Base-by-base conservation (phyloP, 1,140 invertebrate genomes). In the Lamellibrachia luymesi region DNA sequence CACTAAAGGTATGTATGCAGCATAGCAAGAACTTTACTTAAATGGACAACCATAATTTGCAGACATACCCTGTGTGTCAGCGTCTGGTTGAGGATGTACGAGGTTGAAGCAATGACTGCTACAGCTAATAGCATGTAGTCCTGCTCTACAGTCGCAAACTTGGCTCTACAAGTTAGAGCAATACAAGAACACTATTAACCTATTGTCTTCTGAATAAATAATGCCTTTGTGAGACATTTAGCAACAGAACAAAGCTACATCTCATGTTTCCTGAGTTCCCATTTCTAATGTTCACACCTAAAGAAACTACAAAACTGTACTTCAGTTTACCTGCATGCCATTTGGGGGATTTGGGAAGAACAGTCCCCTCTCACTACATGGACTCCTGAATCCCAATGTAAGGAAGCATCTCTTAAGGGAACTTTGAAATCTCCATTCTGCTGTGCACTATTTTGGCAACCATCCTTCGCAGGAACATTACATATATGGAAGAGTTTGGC, bases 61-160 rank as follows among this genome's bases (percentile, higher is more conserved):
- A 38, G n/a, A 50, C 52, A 10, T 80, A 93, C 95, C 93, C 94
- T 94, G 38, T 95, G 94, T n/a, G 94, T 94, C 25, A 94, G 91
- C 17, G 64, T 50, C 51, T 93, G 93, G 90, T 95, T 94, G 8
- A 94, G 91, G 90, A 95, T 94, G 92, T 94, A 95, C 1, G 93
- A 93, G 93, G 95, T 92, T 49, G 94, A 94, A 10, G 94, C 93
- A 92, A 95, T 94, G 1, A 95, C 93, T 64, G 94, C 91, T 6
- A 93, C 93, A 7, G 94, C 94, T 51, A 95, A 49, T 89, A 95
- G 91, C 90, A 95, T 91, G 80, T 94, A 94, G 93, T 95, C 95
- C 50, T 93, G 93, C 93, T 94, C 93, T 2, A 95, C 94, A 56
- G 93, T 52, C 90, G 92, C 94, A 94, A 51, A 80, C 64, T 80